A percentile compares a stretch with the other conserved stretches of the same genome.
These are phyloP conservation scores for Cololabis saira DNA, from an alignment of 2,113 vertebrate genomes.

Conservation along the genomic window DNA sequence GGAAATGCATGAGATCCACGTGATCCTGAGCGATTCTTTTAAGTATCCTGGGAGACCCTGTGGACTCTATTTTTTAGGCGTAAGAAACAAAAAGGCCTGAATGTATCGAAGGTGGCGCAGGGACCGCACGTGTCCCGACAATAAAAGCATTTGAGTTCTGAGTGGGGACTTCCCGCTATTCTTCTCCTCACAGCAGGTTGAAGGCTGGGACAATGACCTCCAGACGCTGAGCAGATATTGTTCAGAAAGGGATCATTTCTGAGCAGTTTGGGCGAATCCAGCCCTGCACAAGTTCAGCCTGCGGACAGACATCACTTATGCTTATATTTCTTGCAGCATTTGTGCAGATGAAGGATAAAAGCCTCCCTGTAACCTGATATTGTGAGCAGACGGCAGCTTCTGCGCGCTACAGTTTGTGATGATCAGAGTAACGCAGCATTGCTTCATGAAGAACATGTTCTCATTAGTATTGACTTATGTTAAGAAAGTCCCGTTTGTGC, in stretches of 20 bases:
- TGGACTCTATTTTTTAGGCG: neutral
- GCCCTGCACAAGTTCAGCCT: neutral
- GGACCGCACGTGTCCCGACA: constrained; percentile 28
- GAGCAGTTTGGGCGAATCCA: neutral
- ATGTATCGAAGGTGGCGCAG: neutral
- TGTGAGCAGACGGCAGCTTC: too few species aligned
- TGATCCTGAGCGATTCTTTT: constrained; percentile 34
- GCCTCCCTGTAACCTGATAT: too few species aligned
- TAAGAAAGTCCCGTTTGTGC: too few species aligned
- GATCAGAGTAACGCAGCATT: too few species aligned
- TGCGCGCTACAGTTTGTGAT: too few species aligned
- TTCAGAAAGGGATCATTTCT: neutral
- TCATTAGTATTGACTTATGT: too few species aligned
- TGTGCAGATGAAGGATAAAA: too few species aligned
- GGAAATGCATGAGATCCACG: constrained; percentile 47
- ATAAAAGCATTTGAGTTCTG: constrained; percentile 51
- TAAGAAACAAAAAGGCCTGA: neutral
- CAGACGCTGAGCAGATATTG: neutral
- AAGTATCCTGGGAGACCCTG: constrained; percentile 38
- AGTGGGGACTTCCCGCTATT: constrained; percentile 73
- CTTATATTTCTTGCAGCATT: too few species aligned
- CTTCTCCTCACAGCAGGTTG: constrained; percentile 66
- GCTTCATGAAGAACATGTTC: too few species aligned
- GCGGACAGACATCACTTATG: too few species aligned
- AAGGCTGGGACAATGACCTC: constrained; percentile 58